phyloP scores from a whole-genome alignment of 2,888 invertebrate species.

The Anorthoa munda region DNA sequence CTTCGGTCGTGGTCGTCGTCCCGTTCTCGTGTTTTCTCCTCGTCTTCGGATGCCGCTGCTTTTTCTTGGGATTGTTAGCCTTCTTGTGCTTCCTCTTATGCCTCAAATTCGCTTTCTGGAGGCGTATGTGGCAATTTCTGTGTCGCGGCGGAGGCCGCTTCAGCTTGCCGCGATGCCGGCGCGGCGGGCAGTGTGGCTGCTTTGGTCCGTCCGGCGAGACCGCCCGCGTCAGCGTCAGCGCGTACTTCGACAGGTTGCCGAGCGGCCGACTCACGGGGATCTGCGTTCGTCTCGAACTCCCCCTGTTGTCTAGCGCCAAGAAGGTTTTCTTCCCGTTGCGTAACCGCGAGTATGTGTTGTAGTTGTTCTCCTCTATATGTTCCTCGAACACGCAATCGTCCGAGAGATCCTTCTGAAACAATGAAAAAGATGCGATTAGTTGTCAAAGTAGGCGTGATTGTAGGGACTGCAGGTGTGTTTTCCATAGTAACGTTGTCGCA shows the following conservation, averaged over 20 bases:
- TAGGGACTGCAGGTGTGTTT: constrained; percentile 5
- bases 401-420: constrained; percentile 96
- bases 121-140: constrained; percentile 87
- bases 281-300: constrained; percentile 94
- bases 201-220: constrained; percentile 79
- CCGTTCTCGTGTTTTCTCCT: constrained; percentile 88
- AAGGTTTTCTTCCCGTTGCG: constrained; percentile 93
- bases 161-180: constrained; percentile 86
- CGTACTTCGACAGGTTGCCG: constrained; percentile 94
- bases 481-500: constrained; percentile 11
- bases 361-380: constrained; percentile 95
- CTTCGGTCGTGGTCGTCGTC: constrained; percentile 87
- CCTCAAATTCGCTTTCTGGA: constrained; percentile 85
- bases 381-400: constrained; percentile 97
- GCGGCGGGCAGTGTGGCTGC: constrained; percentile 82
- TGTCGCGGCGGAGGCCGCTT: constrained; percentile 86
- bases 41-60: constrained; percentile 90
- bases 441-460: constrained; percentile 55
- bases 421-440: constrained; percentile 79
- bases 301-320: constrained; percentile 94
- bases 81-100: constrained; percentile 89
- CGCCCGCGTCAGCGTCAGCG: constrained; percentile 91
- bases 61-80: constrained; percentile 88
- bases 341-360: constrained; percentile 96
- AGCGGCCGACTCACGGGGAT: constrained; percentile 92